Evolutionary conservation across 2,797 vertebrate genomes (phyloP), one percentile per base, ranked within the genome.

Genomic region (Etheostoma nigrum): DNA sequence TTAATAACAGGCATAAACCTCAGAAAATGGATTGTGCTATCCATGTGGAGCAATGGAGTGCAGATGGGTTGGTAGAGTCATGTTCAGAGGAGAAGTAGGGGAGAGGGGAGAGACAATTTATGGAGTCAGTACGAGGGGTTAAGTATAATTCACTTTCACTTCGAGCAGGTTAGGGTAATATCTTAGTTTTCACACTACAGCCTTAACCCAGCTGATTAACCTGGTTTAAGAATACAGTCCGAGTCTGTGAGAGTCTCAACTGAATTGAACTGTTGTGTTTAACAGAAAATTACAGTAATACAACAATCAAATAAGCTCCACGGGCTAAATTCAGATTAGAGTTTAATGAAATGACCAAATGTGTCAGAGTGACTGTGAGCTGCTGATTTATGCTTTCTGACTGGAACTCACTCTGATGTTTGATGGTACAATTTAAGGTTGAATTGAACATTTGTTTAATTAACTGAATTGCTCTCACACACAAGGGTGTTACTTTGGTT

Each of bases 1-100:
- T 92, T 90, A 93, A 92, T 91, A 90, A 90, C 78, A 64, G 63
- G 64, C 84, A 87, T 91, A 93, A 91, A 91, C 55, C 83, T 80
- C 40, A 67, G 79, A 84, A 81, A 90, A 89, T 88, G 82, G 82
- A 93, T 87, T 60, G 88, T 33, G 66, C 83, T 88, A 79, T 89
- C 88, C 63, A 71, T 70, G 80, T 11, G 72, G 62, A 73, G 84
- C 84, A 78, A 47, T 54, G 66, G 69, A 81, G 86, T 45, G 16
- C 63, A 74, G 76, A 79, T 81, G 40, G 52, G 61, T 67, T 13
- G 13, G 6, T 44, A 86, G 85, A 92, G 92, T 90, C 88, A 89
- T 84, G 82, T 66, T 71, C 14, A 16, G 53, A 30, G 60, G 51
- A 61, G 64, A 45, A 74, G 53, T 11, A 65, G 5, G 42, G 16